Percentiles rank a stretch among this genome's conserved stretches.
phyloP scores from a whole-genome alignment of 2,797 vertebrate genomes.

The Tragopan temminckii region DNA sequence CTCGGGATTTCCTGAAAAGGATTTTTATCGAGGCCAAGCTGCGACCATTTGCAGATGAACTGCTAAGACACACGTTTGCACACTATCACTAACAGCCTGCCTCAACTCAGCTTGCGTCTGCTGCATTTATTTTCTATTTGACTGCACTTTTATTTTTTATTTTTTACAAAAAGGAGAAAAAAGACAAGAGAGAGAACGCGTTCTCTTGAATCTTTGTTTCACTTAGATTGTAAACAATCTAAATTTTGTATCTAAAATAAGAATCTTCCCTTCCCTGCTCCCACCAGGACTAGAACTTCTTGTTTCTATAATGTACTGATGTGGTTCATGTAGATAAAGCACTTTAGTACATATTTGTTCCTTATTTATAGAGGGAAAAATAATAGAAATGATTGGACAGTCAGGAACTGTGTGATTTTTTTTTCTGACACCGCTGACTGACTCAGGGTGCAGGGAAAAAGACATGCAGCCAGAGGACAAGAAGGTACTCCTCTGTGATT shows the following conservation, averaged over 20 bases:
- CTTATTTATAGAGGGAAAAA: constrained; percentile 78
- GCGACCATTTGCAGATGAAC: constrained; percentile 94
- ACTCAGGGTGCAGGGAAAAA: constrained; percentile 74
- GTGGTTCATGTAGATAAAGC: constrained; percentile 85
- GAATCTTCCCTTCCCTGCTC: constrained; percentile 71
- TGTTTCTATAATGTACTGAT: constrained; percentile 85
- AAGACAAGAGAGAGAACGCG: constrained; percentile 82
- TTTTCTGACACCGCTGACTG: constrained; percentile 74
- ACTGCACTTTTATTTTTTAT: constrained; percentile 88
- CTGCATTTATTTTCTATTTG: constrained; percentile 90
- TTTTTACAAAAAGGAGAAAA: constrained; percentile 77
- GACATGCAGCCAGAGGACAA: constrained; percentile 68
- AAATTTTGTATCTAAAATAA: constrained; percentile 83
- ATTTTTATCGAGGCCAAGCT: constrained; percentile 97
- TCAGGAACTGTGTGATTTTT: constrained; percentile 77
- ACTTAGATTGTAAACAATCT: constrained; percentile 83
- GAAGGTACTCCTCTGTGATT: constrained; percentile 63
- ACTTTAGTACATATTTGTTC: constrained; percentile 88
- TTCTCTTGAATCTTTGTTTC: constrained; percentile 86
- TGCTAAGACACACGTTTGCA: constrained; percentile 95
- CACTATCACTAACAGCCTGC: constrained; percentile 90
- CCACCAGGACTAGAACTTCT: constrained; percentile 78
- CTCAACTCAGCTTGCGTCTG: constrained; percentile 79
- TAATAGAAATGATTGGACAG: constrained; percentile 72
- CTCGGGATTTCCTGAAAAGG: constrained; percentile 94